Base-by-base conservation (phyloP, 2,797 vertebrate species). In the Microctenopoma steveboyesi region DNA sequence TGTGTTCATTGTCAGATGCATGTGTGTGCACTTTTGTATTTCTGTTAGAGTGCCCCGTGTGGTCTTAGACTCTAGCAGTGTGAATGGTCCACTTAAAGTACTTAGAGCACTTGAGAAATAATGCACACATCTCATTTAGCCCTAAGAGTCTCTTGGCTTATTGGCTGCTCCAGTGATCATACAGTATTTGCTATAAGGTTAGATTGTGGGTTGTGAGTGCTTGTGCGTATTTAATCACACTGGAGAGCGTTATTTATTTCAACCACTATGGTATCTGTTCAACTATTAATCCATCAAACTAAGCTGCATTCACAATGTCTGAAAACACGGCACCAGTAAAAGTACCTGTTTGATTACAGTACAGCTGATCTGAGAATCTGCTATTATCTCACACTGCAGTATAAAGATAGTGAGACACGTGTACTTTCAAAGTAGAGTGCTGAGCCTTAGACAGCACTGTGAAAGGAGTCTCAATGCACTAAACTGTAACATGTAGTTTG, bases 81-180 rank as follows among this genome's bases (percentile, higher is more conserved):
- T 65, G 59, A 42, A 64, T 57, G 54, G 33, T 75, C 81, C 47
- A 69, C 56, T 79, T 72, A 76, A 69, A 70, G 60, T 37, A 76
- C 75, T 81, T 45, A 70, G 43, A 73, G 72, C 71, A 76, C 81
- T 88, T 64, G 40, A 86, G 71, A 66, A 30, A 60, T 83, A 74
- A 89, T 71, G 58, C 42, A 64, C 67, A 77, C 85, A 80, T 78
- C 90, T 90, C 25, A 91, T 91, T 89, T 79, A 62, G 74, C 42
- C 54, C 37, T 14, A 35, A 64, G 57, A 78, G 72, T 56, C 76
- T 77, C 78, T 84, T 91, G 78, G 84, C 71, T 82, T 88, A 91
- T 89, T 92, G 88, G 91, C 75, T 22, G 54, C 68, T 42, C 73
- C 52, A 12, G 64, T 72, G 53, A 63, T 66, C 63, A 40, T 64